phyloP scores from a whole-genome alignment of 2,113 vertebrate genomes.

The Pithys albifrons region DNA sequence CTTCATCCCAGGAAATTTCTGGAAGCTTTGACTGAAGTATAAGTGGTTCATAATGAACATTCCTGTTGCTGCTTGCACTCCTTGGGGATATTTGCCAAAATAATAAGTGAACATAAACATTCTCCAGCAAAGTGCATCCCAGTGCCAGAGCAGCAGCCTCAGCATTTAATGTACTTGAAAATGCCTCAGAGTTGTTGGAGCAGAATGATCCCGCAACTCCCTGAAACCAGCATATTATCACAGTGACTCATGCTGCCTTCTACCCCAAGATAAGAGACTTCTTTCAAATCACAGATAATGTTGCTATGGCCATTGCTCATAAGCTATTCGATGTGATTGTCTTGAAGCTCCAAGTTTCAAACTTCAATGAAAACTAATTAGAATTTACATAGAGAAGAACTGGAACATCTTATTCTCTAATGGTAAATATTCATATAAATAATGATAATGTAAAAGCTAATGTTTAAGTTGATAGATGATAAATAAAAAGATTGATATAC shows the following conservation, averaged over 20 bases:
- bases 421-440: not conserved
- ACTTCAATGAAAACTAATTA: not conserved
- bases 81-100: conserved; percentile 9
- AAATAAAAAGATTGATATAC: not conserved
- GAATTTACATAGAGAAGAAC: not conserved
- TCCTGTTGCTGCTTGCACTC: conserved; percentile 37
- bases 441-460: not conserved
- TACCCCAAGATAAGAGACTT: not conserved
- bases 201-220: not conserved
- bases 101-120: conserved; percentile 42
- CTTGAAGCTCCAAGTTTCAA: not conserved
- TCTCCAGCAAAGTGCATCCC: not conserved
- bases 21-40: not conserved
- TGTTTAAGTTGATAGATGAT: not conserved
- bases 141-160: conserved; percentile 18
- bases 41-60: conserved; percentile 12
- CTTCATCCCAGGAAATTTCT: conserved; percentile 17
- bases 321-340: not conserved
- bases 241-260: conserved; percentile 23
- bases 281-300: not conserved
- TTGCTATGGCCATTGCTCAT: not conserved
- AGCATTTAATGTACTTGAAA: not conserved
- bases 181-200: conserved; percentile 17
- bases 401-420: not conserved
- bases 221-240: conserved; percentile 14